phyloP scores from a whole-genome alignment of 2,888 invertebrate species.

The Ryuthela nishihirai region DNA sequence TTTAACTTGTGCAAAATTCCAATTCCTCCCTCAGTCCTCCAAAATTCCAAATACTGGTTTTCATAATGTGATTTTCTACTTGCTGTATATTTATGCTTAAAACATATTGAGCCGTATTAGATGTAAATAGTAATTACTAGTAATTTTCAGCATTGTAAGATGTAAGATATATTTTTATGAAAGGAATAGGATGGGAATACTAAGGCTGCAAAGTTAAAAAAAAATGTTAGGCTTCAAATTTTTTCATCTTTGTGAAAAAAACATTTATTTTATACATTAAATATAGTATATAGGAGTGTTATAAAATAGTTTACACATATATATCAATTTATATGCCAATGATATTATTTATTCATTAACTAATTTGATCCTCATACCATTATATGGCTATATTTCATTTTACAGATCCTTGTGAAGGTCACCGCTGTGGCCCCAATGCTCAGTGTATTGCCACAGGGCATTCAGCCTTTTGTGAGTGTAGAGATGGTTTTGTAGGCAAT shows the following conservation, averaged over 20 bases:
- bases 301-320: not conserved
- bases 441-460: slow-evolving; percentile 84
- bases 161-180: not conserved
- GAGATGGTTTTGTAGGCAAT: slow-evolving; percentile 71
- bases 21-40: too few relatives aligned
- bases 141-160: not conserved
- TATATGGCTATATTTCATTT: not conserved
- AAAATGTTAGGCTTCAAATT: too few relatives aligned
- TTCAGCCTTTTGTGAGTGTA: slow-evolving; percentile 83
- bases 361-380: not conserved
- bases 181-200: not conserved
- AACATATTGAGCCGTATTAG: too few relatives aligned
- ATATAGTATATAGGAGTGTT: not conserved
- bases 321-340: not conserved
- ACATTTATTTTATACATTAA: not conserved
- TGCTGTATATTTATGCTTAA: too few relatives aligned
- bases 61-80: too few relatives aligned
- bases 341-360: not conserved
- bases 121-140: not conserved
- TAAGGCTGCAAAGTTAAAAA: too few relatives aligned
- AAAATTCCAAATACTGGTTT: too few relatives aligned
- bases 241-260: too few relatives aligned
- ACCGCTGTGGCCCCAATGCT: slow-evolving; percentile 77
- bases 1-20: too few relatives aligned
- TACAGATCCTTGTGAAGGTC: slow-evolving; percentile 45